phyloP scores from a whole-genome alignment of 2,797 vertebrate species.

The Alca torda region DNA sequence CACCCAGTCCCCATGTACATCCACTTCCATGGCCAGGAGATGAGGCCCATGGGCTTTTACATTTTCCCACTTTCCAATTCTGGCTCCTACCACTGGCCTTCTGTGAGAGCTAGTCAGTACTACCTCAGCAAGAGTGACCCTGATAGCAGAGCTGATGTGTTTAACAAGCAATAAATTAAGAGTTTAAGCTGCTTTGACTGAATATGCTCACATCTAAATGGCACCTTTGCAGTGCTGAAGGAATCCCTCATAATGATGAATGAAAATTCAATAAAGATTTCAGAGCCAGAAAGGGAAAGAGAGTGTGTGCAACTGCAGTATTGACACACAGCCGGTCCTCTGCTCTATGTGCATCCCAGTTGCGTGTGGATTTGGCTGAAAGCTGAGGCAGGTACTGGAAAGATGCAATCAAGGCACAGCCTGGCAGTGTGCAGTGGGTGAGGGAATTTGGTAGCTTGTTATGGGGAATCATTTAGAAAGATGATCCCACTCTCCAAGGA shows the following conservation, averaged over 20 bases:
- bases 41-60: neutral
- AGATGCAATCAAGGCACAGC: neutral
- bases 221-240: constrained; percentile 12
- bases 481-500: neutral
- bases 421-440: neutral
- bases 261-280: constrained; percentile 66
- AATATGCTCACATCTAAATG: neutral
- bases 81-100: neutral
- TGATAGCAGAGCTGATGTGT: constrained; percentile 22
- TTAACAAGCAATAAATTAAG: constrained; percentile 61
- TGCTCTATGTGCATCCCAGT: neutral
- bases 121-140: neutral
- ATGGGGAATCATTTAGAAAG: neutral
- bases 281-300: neutral
- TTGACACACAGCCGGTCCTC: neutral
- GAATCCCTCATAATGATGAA: constrained; percentile 63
- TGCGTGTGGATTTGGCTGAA: neutral
- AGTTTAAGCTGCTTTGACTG: constrained; percentile 41
- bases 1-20: neutral
- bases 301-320: neutral
- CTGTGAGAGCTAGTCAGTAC: neutral
- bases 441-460: neutral
- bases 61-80: neutral
- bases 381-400: neutral
- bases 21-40: neutral